Percentiles rank a stretch among this genome's conserved stretches.
Conservation (phyloP, 2,888 invertebrate species). For the Pogonocherus hispidulus region DNA sequence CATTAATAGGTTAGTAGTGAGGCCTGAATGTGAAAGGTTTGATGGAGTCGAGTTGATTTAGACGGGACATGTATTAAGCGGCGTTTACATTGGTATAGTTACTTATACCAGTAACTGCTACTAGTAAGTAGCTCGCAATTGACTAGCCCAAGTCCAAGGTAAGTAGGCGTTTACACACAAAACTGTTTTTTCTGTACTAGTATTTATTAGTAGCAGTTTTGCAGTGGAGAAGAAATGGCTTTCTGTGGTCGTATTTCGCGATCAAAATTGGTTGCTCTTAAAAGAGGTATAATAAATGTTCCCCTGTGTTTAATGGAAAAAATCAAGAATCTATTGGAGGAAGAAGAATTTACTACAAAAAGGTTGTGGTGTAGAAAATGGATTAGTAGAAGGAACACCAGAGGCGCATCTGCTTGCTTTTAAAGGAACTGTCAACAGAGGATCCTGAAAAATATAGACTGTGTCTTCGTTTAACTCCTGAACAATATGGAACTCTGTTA, state of each 20-base stretch:
- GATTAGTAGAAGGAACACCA: conserved; percentile 51
- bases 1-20: no score
- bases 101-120: no score
- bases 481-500: conserved; percentile 18
- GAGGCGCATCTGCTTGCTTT: conserved; percentile 49
- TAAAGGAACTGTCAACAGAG: conserved; percentile 21
- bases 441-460: conserved; percentile 18
- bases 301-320: conserved; percentile 22
- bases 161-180: no score
- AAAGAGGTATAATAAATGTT: conserved; percentile 19
- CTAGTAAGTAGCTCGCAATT: no score
- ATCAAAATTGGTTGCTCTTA: background rate
- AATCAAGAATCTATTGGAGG: conserved; percentile 20
- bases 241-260: background rate
- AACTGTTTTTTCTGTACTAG: background rate
- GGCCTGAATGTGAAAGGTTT: no score
- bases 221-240: background rate
- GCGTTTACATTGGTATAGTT: no score
- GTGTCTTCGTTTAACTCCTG: conserved; percentile 21
- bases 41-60: no score
- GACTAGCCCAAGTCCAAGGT: no score
- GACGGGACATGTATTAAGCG: no score
- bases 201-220: background rate
- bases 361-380: conserved; percentile 52
- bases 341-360: conserved; percentile 38